Evolutionary conservation across 1,140 invertebrate species (phyloP), one percentile per base, ranked within the genome.

Genomic region (Ceratina australensis): DNA sequence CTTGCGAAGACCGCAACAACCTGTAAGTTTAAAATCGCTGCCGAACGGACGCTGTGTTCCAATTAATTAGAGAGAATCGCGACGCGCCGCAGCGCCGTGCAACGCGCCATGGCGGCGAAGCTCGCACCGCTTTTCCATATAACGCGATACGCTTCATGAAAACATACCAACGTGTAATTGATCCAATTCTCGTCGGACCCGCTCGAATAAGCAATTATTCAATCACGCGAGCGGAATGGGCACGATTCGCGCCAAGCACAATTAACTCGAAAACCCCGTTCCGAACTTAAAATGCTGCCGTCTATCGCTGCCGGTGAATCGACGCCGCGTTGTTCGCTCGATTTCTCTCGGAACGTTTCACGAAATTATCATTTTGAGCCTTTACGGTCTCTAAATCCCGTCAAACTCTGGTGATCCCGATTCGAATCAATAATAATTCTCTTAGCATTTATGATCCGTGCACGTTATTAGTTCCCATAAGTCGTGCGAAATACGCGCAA

Each of bases 151-250:
- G 61, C 61, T 28, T 59, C 24, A 22, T 59, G 64, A 67, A 67
- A 75, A 75, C 54, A 59, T 49, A 18, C 54, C 24, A 20, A 57
- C 63, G 24, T 68, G 64, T 50, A 68, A 68, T 64, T 59, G 64
- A 68, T 75, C 26, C 64, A 24, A 42, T 50, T 15, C 42, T 22
- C 33, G 49, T 16, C 47, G 52, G 18, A 68, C 22, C 33, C 64
- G 64, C 42, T 67, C 56, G 28, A 65, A 76, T 79, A 83, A 82
- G 80, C 71, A 77, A 86, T 78, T 78, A 65, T 57, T 72, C 61
- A 50, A 78, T 78, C 61, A 65, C 42, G 68, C 61, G 76, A 12
- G 49, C 5, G 13, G n/a, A 59, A 78, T 65, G 52, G 22, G 22
- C 22, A 49, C 24, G 26, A 54, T 76, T 54, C 22, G 24, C 22